Conservation (phyloP, 2,888 invertebrate species). For the Meiosimyza platycephala region DNA sequence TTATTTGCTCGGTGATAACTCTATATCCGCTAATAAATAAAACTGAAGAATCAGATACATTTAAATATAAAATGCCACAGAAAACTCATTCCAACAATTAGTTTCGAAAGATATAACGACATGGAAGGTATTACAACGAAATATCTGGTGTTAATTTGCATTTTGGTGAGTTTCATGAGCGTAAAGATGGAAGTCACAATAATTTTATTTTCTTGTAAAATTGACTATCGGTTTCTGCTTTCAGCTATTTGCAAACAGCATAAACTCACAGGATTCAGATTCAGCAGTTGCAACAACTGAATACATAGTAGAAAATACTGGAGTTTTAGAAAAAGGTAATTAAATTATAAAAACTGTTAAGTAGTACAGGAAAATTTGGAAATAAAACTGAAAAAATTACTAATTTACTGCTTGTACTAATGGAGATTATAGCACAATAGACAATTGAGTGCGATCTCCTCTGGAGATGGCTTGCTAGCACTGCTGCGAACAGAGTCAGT, state of each 20-base stretch:
- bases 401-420: too few relatives aligned
- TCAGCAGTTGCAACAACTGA: background rate
- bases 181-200: background rate
- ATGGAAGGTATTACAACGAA: conserved; percentile 27
- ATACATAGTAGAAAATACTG: background rate
- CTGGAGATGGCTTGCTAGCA: too few relatives aligned
- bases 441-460: too few relatives aligned
- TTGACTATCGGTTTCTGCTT: conserved; percentile 28
- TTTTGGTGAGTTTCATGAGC: conserved; percentile 32
- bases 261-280: conserved; percentile 16
- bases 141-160: conserved; percentile 22
- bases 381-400: too few relatives aligned
- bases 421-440: too few relatives aligned
- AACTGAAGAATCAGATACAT: background rate
- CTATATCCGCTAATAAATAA: background rate
- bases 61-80: conserved; percentile 11
- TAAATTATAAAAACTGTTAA: too few relatives aligned
- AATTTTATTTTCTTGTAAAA: conserved; percentile 7
- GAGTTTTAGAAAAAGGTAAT: background rate
- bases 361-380: too few relatives aligned
- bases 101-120: conserved; percentile 29
- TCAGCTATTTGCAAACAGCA: conserved; percentile 27
- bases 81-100: conserved; percentile 15
- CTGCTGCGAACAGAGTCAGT: too few relatives aligned
- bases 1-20: conserved; percentile 27